Conservation (phyloP, 2,888 invertebrate genomes). For the Temnothorax rugatulus region DNA sequence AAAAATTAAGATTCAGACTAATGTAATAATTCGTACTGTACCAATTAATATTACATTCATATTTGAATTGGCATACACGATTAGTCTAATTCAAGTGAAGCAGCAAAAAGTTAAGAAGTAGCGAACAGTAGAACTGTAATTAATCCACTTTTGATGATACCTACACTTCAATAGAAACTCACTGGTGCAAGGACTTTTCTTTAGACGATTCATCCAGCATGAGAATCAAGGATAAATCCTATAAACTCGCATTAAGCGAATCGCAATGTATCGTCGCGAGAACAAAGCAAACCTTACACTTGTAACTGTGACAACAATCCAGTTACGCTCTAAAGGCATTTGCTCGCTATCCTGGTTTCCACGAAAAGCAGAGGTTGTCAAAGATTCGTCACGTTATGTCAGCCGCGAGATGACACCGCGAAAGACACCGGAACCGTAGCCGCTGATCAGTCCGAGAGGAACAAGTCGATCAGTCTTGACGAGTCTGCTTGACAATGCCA, state of each 20-base stretch:
- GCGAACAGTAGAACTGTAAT: not conserved
- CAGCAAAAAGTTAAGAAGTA: constrained; percentile 3
- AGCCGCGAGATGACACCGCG: not conserved
- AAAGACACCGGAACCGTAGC: constrained; percentile 20
- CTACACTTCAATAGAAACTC: constrained; percentile 1
- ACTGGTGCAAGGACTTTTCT: not conserved
- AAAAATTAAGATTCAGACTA: not conserved
- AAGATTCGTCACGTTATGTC: constrained; percentile 12
- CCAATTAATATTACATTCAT: not conserved
- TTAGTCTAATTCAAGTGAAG: not conserved
- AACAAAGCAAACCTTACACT: constrained; percentile 27
- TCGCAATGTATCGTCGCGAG: constrained; percentile 37
- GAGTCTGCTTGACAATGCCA: constrained; percentile 14
- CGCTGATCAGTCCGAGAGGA: constrained; percentile 3
- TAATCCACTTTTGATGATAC: not conserved
- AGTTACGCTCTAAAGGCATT: constrained; percentile 41
- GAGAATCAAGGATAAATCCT: constrained; percentile 10
- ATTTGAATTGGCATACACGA: not conserved
- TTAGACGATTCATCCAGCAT: not conserved
- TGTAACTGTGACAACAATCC: constrained; percentile 60
- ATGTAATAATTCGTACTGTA: not conserved
- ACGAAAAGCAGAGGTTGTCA: not conserved
- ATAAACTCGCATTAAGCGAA: not conserved
- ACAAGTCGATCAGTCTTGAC: constrained; percentile 30
- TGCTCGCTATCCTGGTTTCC: not conserved